Percentiles rank a stretch among this genome's conserved stretches.
Conservation (phyloP, 2,888 invertebrate species). For the Noctua pronuba region DNA sequence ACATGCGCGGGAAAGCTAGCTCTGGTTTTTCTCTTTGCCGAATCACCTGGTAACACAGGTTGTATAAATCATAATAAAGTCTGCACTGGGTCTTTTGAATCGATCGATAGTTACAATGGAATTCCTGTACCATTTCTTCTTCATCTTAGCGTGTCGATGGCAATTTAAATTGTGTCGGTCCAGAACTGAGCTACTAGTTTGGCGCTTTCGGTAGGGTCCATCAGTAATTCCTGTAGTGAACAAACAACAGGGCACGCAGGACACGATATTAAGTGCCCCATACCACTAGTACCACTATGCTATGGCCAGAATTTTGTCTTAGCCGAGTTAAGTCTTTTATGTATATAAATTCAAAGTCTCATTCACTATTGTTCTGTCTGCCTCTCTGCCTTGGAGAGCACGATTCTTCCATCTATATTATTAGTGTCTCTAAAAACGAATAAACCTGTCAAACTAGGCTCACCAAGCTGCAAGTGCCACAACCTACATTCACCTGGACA, state of each 20-base stretch:
- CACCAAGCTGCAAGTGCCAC: slow-evolving; percentile 6
- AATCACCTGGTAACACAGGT: not conserved
- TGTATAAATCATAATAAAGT: slow-evolving; percentile 7
- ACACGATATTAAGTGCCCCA: too few relatives aligned
- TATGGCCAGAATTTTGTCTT: not conserved
- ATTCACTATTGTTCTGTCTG: not conserved
- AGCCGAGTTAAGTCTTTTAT: not conserved
- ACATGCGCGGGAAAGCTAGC: slow-evolving; percentile 52
- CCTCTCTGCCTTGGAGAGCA: not conserved
- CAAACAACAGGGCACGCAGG: too few relatives aligned
- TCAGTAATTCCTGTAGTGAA: too few relatives aligned
- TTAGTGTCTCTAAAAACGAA: not conserved
- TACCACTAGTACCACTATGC: too few relatives aligned
- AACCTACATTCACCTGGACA: slow-evolving; percentile 47
- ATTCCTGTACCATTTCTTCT: too few relatives aligned
- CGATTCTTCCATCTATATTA: not conserved
- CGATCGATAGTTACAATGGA: slow-evolving; percentile 9
- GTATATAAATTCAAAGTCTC: not conserved
- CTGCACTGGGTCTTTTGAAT: not conserved
- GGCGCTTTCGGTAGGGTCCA: too few relatives aligned
- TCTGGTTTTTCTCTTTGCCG: slow-evolving; percentile 30
- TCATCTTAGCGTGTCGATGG: too few relatives aligned
- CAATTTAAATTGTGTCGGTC: too few relatives aligned
- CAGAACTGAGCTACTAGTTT: too few relatives aligned
- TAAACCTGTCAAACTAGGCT: not conserved